phyloP scores from a whole-genome alignment of 2,888 invertebrate species.

The Caenorhabditis sp. region DNA sequence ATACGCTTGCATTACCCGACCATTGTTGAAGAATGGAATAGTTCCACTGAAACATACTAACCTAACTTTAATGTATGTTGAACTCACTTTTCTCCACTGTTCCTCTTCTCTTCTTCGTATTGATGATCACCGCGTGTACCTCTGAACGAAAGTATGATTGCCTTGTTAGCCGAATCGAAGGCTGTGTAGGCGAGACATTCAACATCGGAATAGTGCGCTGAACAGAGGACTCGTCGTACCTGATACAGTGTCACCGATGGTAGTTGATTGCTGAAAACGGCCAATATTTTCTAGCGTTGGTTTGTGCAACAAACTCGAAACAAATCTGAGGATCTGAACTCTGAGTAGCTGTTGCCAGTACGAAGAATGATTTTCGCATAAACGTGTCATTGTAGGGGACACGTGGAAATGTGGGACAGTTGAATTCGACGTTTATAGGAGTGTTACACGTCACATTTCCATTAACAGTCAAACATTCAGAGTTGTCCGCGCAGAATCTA shows the following conservation, averaged over 20 bases:
- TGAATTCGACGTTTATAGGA: slow-evolving; percentile 6
- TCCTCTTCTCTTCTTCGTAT: not conserved
- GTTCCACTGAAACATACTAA: slow-evolving; percentile 17
- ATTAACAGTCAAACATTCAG: not conserved
- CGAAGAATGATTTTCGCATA: slow-evolving; percentile 15
- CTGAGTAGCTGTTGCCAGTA: slow-evolving; percentile 21
- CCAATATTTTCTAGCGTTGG: not conserved
- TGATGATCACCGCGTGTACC: slow-evolving; percentile 31
- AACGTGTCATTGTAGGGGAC: slow-evolving; percentile 24
- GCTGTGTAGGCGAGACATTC: slow-evolving; percentile 27
- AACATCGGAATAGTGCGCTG: slow-evolving; percentile 14
- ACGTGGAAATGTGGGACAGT: slow-evolving; percentile 14
- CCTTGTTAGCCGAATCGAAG: slow-evolving; percentile 13
- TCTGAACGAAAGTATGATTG: slow-evolving; percentile 21
- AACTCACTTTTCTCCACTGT: slow-evolving; percentile 8
- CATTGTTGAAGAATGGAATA: slow-evolving; percentile 13
- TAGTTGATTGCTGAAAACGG: slow-evolving; percentile 22
- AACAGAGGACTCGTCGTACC: slow-evolving; percentile 13
- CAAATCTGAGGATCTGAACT: slow-evolving; percentile 28
- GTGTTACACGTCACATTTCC: not conserved
- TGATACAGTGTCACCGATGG: slow-evolving; percentile 23
- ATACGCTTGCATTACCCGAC: slow-evolving; percentile 15
- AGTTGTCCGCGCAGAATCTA: not conserved
- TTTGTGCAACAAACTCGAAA: slow-evolving; percentile 18
- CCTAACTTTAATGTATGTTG: not conserved